Conservation (phyloP, 1,140 invertebrate species). For the Sycophila sp. region DNA sequence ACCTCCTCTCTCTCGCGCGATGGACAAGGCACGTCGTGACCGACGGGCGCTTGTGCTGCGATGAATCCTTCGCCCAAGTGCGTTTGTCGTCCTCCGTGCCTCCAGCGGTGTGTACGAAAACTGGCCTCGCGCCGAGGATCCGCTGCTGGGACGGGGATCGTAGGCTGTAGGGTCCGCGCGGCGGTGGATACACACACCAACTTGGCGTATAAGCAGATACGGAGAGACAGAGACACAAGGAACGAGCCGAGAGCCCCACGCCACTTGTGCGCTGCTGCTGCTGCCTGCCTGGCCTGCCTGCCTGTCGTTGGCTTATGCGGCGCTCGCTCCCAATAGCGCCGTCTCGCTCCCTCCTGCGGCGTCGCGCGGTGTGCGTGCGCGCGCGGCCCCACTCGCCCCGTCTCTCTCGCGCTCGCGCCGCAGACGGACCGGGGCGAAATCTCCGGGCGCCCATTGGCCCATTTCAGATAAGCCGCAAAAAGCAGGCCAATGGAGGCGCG, state of each 20-base stretch:
- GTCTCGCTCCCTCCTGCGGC: too few relatives aligned
- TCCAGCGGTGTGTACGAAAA: background rate
- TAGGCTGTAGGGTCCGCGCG: too few relatives aligned
- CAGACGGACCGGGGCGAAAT: conserved; percentile 64
- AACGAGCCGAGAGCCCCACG: conserved; percentile 66
- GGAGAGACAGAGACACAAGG: conserved; percentile 5
- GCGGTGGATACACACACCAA: too few relatives aligned
- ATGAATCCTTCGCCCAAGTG: background rate
- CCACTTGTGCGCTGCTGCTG: conserved; percentile 67
- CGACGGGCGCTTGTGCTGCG: too few relatives aligned
- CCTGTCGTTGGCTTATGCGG: too few relatives aligned
- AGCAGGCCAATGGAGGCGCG: conserved; percentile 67
- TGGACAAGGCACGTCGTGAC: too few relatives aligned
- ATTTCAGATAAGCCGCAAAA: conserved; percentile 72
- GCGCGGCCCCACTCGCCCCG: conserved; percentile 4
- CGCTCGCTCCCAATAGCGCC: too few relatives aligned
- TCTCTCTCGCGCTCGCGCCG: background rate
- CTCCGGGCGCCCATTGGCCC: conserved; percentile 65
- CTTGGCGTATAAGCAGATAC: too few relatives aligned
- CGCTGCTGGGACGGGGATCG: too few relatives aligned
- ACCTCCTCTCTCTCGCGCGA: too few relatives aligned
- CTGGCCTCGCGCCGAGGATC: background rate
- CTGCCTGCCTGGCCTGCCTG: background rate
- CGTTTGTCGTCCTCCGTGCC: background rate
- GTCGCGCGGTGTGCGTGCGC: conserved; percentile 6